Conservation (phyloP, 2,797 vertebrate species). For the Sorex maritimensis region DNA sequence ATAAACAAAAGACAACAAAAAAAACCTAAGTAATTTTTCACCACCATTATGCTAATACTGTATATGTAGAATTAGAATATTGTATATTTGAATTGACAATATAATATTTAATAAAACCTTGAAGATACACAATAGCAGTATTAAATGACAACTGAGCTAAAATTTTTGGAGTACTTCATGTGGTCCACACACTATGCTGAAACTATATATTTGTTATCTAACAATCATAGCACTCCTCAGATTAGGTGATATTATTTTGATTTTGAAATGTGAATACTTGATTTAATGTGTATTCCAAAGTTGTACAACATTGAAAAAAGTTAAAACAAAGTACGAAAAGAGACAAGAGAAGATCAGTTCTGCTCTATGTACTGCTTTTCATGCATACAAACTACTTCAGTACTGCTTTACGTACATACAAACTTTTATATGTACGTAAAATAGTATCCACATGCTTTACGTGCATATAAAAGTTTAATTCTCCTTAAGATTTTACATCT, state of each 20-base stretch:
- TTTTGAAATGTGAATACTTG: not conserved
- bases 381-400: too few species aligned
- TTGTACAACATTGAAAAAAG: too few species aligned
- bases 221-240: not conserved
- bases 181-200: not conserved
- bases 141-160: not conserved
- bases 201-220: not conserved
- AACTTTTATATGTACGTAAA: too few species aligned
- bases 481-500: not conserved
- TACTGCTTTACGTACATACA: too few species aligned
- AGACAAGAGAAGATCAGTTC: too few species aligned
- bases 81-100: not conserved
- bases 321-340: too few species aligned
- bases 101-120: slow-evolving; percentile 33
- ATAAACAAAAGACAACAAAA: not conserved
- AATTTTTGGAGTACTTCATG: not conserved
- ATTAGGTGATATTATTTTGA: not conserved
- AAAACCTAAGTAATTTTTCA: slow-evolving; percentile 1
- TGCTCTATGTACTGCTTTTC: too few species aligned
- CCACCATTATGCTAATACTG: not conserved
- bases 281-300: not conserved
- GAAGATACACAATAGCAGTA: slow-evolving; percentile 33
- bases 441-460: too few species aligned
- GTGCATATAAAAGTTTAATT: not conserved
- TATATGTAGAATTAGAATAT: too few species aligned